Base-by-base conservation (phyloP, 2,797 vertebrate species). In the Onychomys torridus region DNA sequence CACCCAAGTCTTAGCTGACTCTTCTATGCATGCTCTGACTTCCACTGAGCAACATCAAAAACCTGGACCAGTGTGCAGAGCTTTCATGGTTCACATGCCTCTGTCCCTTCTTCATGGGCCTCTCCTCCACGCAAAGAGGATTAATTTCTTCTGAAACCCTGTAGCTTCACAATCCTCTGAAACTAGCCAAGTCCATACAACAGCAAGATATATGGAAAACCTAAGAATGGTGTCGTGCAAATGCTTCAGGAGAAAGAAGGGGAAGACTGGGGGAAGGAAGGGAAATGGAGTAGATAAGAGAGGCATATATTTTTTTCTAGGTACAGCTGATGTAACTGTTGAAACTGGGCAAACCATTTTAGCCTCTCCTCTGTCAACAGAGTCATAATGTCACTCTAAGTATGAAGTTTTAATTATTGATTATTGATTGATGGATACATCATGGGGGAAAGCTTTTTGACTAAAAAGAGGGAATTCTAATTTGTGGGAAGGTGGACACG, bases 331-430 rank as follows among this genome's bases (percentile, higher is more conserved):
- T 82, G 32, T 27, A 81, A 79, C 25, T 78, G 16, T 71, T 63
- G 27, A 91, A 94, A 89, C 78, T 25, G 94, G 27, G 11, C 1
- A 85, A 90, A 85, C 1, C 25, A 63, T 91, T 90, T 88, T 79
- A 83, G 67, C n/a, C 32, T 91, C 5, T 6, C 5, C 59, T 91
- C 91, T 49, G 5, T 67, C 61, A 67, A 67, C 43, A 52, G 32
- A 85, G 63, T 6, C 63, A 49, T 49, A 85, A 46, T 84, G 27
- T 67, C 67, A 67, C 89, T 73, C 37, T 67, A 78, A 88, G 23
- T 71, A 4, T 69, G 49, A 77, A 88, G 59, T 61, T 79, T 52
- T 76, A 71, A 84, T 88, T 81, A 88, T 19, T 76, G 19, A 34
- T 77, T 16, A 14, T 29, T 57, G 29, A 4, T 55, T 49, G 67